Base-by-base conservation (phyloP, 2,888 invertebrate genomes). In the Pyrocoelia pectoralis region DNA sequence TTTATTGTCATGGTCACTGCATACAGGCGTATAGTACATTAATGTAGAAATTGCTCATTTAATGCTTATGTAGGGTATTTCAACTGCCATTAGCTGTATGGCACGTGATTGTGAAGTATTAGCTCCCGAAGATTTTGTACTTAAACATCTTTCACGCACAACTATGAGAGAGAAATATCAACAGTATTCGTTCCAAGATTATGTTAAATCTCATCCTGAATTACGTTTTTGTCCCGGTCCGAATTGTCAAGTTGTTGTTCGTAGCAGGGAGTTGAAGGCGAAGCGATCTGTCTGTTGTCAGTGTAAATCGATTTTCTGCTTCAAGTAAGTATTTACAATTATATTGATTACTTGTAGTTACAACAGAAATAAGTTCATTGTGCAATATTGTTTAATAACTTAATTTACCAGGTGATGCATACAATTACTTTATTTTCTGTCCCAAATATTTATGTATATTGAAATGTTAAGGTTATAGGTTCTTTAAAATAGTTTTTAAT, bases 121-220 rank as follows among this genome's bases (percentile, higher is more conserved):
- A 71, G 95, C 94, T n/a, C 95, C 97, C 5, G 98, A 98, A 84
- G 97, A 97, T 81, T 94, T 98, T 86, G 95, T 97, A 13, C 84
- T 97, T 62, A 90, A 91, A 61, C 87, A 96, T 76, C 86, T 98
- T 61, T 88, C 89, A 56, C 91, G 93, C 74, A 92, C 95, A 40
- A 86, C 88, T 49, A 85, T 96, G 78, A 85, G 95, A 68, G 95
- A 96, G 77, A 93, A 95, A 78, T 99, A 98, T 83, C 95, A 97
- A 77, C 93, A 95, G 75, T 95, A 97, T 80, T 92, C 95, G 76
- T 98, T 98, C 81, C 91, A 93, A 78, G 98, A 98, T 83, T 95
- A 96, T 83, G 97, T 99, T 0, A 94, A 93, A 81, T 93, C 94
- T 51, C 95, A 95, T 82, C 95, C 97, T 67, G 88, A 92, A 79